phyloP scores from a whole-genome alignment of 2,113 vertebrate genomes.

The human (Homo sapiens) region GRCh38 chr15:73713501-73714000 shows the following conservation, averaged over 20 bases:
- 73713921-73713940: neutral
- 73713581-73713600: neutral
- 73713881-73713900: neutral
- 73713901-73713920: neutral
- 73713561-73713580: neutral
- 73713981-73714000: neutral
- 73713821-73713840: neutral
- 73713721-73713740: neutral
- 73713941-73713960: neutral
- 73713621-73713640: neutral
- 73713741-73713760: neutral
- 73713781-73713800: neutral
- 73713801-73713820: neutral
- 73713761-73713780: neutral
- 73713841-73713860: neutral
- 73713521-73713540: neutral
- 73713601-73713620: neutral
- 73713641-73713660: neutral
- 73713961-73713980: neutral
- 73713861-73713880: neutral
- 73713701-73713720: neutral
- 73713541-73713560: neutral
- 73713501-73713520: neutral
- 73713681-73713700: neutral
- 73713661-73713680: no score